phyloP scores from a whole-genome alignment of 2,888 invertebrate genomes.

The Diloba caeruleocephala region DNA sequence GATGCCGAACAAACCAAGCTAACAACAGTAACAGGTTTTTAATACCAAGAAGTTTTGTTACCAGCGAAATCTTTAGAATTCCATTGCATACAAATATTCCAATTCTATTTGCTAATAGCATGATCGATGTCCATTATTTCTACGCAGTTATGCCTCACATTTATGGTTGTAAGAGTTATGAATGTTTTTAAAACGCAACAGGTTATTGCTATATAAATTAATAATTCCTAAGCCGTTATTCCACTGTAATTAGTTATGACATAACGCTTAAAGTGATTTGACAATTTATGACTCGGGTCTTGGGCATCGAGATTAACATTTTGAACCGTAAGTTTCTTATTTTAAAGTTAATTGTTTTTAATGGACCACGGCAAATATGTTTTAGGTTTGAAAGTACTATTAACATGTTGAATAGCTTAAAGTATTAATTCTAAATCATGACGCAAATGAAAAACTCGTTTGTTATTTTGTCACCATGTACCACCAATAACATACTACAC shows the following conservation, averaged over 20 bases:
- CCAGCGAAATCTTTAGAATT: constrained; percentile 19
- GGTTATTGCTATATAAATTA: constrained; percentile 44
- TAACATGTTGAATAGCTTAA: constrained; percentile 1
- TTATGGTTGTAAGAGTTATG: constrained; percentile 25
- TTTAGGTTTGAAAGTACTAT: background rate
- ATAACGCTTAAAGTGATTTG: constrained; percentile 45
- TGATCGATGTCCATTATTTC: constrained; percentile 29
- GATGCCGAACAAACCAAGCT: constrained; percentile 7
- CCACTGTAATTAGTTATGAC: constrained; percentile 42
- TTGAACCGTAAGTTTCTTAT: constrained; percentile 4
- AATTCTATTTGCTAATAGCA: constrained; percentile 15
- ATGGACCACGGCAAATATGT: constrained; percentile 2
- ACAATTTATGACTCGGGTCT: constrained; percentile 28
- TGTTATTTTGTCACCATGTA: background rate
- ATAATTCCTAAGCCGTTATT: constrained; percentile 35
- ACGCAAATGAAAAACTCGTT: background rate
- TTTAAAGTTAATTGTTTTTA: constrained; percentile 1
- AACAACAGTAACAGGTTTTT: constrained; percentile 10
- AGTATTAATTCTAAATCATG: background rate
- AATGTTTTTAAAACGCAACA: constrained; percentile 47
- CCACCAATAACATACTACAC: too few relatives aligned
- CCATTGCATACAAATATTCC: constrained; percentile 10
- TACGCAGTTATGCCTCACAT: constrained; percentile 19
- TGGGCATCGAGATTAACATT: constrained; percentile 10
- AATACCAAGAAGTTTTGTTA: constrained; percentile 18